Evolutionary conservation across 1,140 invertebrate genomes (phyloP).

Genomic region (Aphidius ervi): DNA sequence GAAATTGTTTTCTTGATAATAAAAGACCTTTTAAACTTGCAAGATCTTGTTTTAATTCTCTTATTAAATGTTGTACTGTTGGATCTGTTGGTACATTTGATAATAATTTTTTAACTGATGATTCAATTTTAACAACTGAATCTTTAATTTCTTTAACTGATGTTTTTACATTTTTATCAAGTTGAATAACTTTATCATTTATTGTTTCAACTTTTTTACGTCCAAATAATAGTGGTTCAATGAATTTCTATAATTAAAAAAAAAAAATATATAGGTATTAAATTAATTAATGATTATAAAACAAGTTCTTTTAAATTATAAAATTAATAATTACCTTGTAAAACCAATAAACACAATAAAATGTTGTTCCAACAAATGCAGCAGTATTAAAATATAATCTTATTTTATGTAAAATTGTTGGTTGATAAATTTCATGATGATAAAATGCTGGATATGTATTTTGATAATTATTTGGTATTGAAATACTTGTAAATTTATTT

Average conservation of each 20-base stretch:
- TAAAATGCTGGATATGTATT: constrained; percentile 29
- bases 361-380: constrained; percentile 64
- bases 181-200: constrained; percentile 61
- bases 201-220: constrained; percentile 59
- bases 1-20: constrained; percentile 73
- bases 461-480: constrained; percentile 38
- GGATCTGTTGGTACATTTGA: constrained; percentile 51
- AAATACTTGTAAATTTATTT: constrained; percentile 38
- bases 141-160: constrained; percentile 60
- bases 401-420: constrained; percentile 55
- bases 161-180: constrained; percentile 62
- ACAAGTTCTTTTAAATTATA: not conserved
- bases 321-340: constrained; percentile 60
- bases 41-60: constrained; percentile 69
- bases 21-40: constrained; percentile 72
- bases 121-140: constrained; percentile 57
- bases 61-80: constrained; percentile 58
- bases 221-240: constrained; percentile 62
- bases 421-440: constrained; percentile 43
- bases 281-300: not conserved
- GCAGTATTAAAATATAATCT: constrained; percentile 66
- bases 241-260: constrained; percentile 58
- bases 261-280: not conserved
- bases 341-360: constrained; percentile 68
- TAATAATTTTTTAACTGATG: constrained; percentile 56